Conservation (phyloP, 2,113 vertebrate species). For the Perccottus glenii region DNA sequence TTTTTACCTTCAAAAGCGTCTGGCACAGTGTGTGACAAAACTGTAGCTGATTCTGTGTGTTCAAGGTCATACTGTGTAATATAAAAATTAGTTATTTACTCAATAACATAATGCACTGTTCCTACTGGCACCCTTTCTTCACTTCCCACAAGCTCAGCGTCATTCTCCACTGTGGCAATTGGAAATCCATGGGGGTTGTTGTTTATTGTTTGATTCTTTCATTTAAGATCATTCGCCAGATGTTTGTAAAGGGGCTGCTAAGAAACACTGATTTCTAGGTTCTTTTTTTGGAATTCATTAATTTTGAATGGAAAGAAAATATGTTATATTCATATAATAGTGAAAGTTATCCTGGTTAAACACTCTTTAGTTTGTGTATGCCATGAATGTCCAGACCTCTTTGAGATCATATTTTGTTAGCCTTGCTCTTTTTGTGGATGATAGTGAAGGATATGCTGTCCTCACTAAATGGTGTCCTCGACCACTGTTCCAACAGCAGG, state of each 20-base stretch:
- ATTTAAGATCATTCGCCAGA: slow-evolving; percentile 39
- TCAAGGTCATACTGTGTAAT: slow-evolving; percentile 59
- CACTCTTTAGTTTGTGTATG: slow-evolving; percentile 29
- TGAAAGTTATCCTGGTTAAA: no score
- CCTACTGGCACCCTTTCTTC: slow-evolving; percentile 53
- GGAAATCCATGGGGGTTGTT: slow-evolving; percentile 65
- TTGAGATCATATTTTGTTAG: slow-evolving; percentile 31
- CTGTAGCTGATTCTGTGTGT: slow-evolving; percentile 57
- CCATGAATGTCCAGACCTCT: slow-evolving; percentile 46
- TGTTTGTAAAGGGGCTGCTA: slow-evolving; percentile 2
- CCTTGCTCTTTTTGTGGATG: slow-evolving; percentile 25
- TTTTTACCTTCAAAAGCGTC: slow-evolving; percentile 52
- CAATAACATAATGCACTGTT: slow-evolving; percentile 65
- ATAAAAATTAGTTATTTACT: slow-evolving; percentile 70
- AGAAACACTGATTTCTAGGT: no score
- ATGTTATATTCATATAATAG: no score
- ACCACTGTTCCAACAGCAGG: slow-evolving; percentile 21
- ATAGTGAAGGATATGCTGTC: slow-evolving; percentile 34
- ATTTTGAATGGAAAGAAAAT: no score
- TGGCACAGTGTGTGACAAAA: slow-evolving; percentile 33
- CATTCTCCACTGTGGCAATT: slow-evolving; percentile 61
- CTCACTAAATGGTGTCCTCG: slow-evolving; percentile 53
- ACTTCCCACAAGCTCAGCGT: slow-evolving; percentile 58
- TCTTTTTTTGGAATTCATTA: no score
- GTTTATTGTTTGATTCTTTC: slow-evolving; percentile 45